Base-by-base conservation (phyloP, 2,113 vertebrate genomes). In the Nyctibius bracteatus region DNA sequence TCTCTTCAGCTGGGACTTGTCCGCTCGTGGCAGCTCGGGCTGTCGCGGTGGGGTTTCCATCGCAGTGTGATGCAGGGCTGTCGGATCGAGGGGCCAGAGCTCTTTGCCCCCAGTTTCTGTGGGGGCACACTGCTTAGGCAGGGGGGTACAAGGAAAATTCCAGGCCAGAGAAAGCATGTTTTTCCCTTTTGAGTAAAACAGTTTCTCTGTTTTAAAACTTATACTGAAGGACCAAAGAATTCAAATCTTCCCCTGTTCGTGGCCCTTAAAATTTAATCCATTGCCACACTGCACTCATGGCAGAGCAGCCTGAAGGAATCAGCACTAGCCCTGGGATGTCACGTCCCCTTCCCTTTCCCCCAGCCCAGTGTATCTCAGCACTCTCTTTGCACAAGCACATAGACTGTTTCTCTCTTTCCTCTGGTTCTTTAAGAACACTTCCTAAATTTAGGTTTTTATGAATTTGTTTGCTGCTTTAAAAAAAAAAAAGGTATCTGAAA, bases 171-270 rank as follows among this genome's bases (percentile, higher is more conserved):
- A 65, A 96, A 93, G 39, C 43, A 10, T 6, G 5, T 28, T 94
- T 97, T 88, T 49, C 74, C 88, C 52, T 96, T 90, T 86, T 49
- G 70, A 79, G 41, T 95, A 62, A 93, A 94, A 80, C 74, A 93
- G 18, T 93, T 95, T 91, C 72, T 96, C 90, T 97, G 75, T 84
- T 94, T 91, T 94, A 80, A 86, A 82, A 81, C 77, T 91, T 94
- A 74, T 0, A 92, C 73, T 89, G 93, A 97, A 97, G 97, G 97
- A 97, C 97, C 97, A 97, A 97, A 97, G 97, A 97, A 93, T 94
- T 81, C 57, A 25, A 59, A 82, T 30, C 54, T 90, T 89, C 23
- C 54, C 84, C 65, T 5, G 2, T 52, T 83, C 65, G 75, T 91
- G 88, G 93, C 93, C 80, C 81, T 93, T 70, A 52, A 37, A n/a